These are phyloP conservation scores for Alloplasta piceator DNA, from an alignment of 2,888 invertebrate genomes.

Conservation along the genomic window DNA sequence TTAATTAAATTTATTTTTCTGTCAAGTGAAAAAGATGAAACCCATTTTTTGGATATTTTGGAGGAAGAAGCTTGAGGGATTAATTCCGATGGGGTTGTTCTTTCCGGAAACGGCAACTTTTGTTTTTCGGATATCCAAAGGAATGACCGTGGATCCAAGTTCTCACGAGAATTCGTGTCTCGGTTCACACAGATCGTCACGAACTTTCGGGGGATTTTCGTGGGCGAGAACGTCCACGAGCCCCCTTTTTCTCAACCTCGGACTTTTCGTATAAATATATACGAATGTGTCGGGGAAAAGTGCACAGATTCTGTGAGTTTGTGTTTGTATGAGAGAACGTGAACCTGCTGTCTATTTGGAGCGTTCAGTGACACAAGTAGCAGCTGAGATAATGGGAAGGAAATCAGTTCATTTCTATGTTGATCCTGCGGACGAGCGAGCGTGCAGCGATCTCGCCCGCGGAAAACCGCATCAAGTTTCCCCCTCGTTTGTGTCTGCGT, in stretches of 20 bases:
- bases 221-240: constrained; percentile 17
- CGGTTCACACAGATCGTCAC: constrained; percentile 69
- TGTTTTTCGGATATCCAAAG: constrained; percentile 11
- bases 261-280: constrained; percentile 7
- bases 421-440: constrained; percentile 78
- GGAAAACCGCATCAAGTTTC: constrained; percentile 39
- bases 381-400: constrained; percentile 82
- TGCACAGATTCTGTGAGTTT: constrained; percentile 46
- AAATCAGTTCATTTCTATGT: constrained; percentile 84
- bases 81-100: too few species aligned
- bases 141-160: constrained; percentile 12
- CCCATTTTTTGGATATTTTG: too few species aligned
- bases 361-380: constrained; percentile 48
- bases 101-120: background rate
- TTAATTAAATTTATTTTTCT: too few species aligned
- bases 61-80: too few species aligned
- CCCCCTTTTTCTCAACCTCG: constrained; percentile 31
- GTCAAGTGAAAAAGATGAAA: too few species aligned
- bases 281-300: constrained; percentile 27
- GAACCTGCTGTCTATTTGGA: constrained; percentile 63
- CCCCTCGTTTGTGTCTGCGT: background rate
- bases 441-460: constrained; percentile 62
- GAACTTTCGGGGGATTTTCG: constrained; percentile 52
- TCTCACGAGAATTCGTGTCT: constrained; percentile 41
- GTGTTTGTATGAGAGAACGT: constrained; percentile 32